phyloP scores from a whole-genome alignment of 2,113 vertebrate genomes.

The Apteryx mantelli region DNA sequence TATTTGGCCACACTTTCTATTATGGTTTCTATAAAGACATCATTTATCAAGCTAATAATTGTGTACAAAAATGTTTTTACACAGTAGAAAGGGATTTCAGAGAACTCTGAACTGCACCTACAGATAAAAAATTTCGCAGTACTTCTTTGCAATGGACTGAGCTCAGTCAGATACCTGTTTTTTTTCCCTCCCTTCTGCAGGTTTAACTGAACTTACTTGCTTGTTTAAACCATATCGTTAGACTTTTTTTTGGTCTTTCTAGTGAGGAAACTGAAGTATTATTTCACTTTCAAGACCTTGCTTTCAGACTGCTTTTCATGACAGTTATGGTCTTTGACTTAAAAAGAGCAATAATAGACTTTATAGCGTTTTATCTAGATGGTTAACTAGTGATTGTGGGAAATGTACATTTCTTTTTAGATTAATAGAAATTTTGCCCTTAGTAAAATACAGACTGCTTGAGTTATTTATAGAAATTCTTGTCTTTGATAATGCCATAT shows the following conservation, averaged over 20 bases:
- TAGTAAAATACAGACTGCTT: neutral
- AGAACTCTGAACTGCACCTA: conserved; percentile 3
- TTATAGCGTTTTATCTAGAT: neutral
- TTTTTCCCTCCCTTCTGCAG: neutral
- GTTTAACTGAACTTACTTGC: neutral
- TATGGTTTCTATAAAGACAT: conserved; percentile 53
- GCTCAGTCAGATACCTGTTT: neutral
- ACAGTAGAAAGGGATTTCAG: conserved; percentile 19
- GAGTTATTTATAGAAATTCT: neutral
- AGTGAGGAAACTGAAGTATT: neutral
- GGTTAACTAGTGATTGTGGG: neutral
- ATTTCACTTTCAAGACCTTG: neutral
- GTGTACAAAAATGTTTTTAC: conserved; percentile 36
- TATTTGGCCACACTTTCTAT: conserved; percentile 64
- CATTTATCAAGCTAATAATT: conserved; percentile 53
- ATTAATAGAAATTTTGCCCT: neutral
- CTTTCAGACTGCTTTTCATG: neutral
- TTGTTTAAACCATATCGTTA: neutral
- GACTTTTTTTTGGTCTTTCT: neutral
- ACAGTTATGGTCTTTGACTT: neutral
- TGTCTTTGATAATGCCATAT: neutral
- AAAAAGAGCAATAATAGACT: neutral
- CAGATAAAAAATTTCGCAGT: neutral
- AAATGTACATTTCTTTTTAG: neutral
- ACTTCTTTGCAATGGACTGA: neutral